A percentile compares a stretch with the other conserved stretches of the same genome.
Evolutionary conservation across 1,140 invertebrate genomes (phyloP).

Genomic region (Ectropis grisescens): DNA sequence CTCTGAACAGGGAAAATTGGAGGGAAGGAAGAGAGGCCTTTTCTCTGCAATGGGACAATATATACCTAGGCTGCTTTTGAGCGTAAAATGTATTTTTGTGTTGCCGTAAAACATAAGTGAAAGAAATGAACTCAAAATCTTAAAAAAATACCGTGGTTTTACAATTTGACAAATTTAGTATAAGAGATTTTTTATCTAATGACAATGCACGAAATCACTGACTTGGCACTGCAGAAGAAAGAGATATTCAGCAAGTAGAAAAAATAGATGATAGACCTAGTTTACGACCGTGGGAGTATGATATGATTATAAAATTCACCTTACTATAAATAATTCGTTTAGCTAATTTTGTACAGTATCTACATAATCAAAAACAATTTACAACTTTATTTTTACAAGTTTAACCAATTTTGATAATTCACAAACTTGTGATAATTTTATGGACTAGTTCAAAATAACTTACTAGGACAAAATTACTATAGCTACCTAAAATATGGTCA

Average conservation of each 20-base stretch:
- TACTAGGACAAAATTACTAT: conserved; percentile 58
- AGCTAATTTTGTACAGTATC: conserved; percentile 61
- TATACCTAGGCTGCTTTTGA: no score
- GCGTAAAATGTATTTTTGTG: no score
- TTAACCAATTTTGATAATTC: conserved; percentile 29
- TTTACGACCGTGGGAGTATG: conserved; percentile 30
- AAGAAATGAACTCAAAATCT: no score
- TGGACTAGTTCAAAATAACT: conserved; percentile 62
- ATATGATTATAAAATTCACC: conserved; percentile 67
- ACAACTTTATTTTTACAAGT: conserved; percentile 24
- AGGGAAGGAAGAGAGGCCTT: no score
- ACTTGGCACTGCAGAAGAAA: conserved; percentile 17
- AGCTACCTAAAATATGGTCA: conserved; percentile 44
- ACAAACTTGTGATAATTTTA: conserved; percentile 58
- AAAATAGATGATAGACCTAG: conserved; percentile 6
- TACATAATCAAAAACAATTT: conserved; percentile 50
- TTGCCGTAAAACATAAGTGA: no score
- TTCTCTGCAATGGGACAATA: no score
- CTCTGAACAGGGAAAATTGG: no score
- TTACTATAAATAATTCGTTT: conserved; percentile 42
- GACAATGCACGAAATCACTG: conserved; percentile 5
- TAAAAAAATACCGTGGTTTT: no score
- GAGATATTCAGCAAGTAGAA: conserved; percentile 4
- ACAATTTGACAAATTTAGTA: background rate
- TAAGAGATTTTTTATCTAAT: conserved; percentile 1